Evolutionary conservation across 1,140 invertebrate genomes (phyloP).

Genomic region (Pantala flavescens): DNA sequence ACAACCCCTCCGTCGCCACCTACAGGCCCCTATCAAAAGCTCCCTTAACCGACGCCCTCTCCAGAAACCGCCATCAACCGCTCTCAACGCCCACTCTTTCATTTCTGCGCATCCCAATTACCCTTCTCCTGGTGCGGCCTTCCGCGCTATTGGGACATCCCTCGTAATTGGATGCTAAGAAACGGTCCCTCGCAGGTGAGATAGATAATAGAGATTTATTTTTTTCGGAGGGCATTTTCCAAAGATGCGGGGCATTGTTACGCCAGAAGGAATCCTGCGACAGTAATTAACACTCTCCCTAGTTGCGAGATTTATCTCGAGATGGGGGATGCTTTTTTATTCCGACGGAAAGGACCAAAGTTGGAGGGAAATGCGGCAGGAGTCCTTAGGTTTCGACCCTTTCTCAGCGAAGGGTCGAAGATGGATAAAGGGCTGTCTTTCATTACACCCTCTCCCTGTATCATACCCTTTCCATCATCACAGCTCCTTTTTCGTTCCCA

Average conservation of each 20-base stretch:
- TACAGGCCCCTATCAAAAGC: background rate
- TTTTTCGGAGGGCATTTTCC: too few species aligned
- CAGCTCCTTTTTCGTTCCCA: background rate
- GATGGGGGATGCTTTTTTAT: background rate
- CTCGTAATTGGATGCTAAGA: background rate
- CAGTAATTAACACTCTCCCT: conserved; percentile 1
- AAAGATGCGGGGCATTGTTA: too few species aligned
- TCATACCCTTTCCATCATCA: background rate
- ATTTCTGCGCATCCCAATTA: background rate
- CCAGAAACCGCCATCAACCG: background rate
- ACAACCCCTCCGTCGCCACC: background rate
- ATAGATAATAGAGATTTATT: too few species aligned
- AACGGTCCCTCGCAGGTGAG: background rate
- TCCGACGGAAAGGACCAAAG: background rate
- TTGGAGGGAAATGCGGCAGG: background rate
- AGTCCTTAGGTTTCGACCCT: background rate
- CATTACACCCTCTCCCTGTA: background rate
- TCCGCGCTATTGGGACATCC: conserved; percentile 6
- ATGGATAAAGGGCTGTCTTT: background rate
- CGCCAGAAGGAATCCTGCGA: background rate
- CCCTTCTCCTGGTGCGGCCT: background rate
- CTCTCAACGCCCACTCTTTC: background rate
- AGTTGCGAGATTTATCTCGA: background rate
- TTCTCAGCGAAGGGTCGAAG: background rate
- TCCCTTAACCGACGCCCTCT: background rate